phyloP scores from a whole-genome alignment of 2,888 invertebrate genomes.

The Spisula solida region DNA sequence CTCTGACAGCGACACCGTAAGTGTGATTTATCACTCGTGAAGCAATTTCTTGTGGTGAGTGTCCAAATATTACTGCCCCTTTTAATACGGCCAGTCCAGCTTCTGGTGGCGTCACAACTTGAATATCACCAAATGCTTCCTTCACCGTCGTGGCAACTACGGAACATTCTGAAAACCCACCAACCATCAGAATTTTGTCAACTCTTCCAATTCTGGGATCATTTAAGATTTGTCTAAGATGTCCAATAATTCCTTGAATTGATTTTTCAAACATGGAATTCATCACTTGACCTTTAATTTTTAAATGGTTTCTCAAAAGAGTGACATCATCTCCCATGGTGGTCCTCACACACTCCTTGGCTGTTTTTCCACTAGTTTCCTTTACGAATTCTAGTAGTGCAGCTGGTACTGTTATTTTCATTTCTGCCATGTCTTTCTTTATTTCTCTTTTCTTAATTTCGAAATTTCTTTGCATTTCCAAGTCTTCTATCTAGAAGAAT shows the following conservation, averaged over 20 bases:
- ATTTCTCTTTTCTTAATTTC: conserved; percentile 51
- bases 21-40: conserved; percentile 48
- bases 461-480: conserved; percentile 52
- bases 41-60: conserved; percentile 49
- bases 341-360: neutral
- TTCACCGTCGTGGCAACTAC: conserved; percentile 34
- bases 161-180: conserved; percentile 63
- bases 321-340: neutral
- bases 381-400: conserved; percentile 31
- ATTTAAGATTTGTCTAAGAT: conserved; percentile 41
- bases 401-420: conserved; percentile 35
- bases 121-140: conserved; percentile 39
- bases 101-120: conserved; percentile 53
- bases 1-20: conserved; percentile 54
- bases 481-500: conserved; percentile 37
- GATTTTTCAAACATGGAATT: conserved; percentile 44
- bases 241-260: conserved; percentile 49
- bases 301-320: conserved; percentile 38
- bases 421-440: neutral
- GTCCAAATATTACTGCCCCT: conserved; percentile 63
- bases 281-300: conserved; percentile 36
- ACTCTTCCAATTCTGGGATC: conserved; percentile 45
- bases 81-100: conserved; percentile 64
- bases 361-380: neutral
- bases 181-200: conserved; percentile 61